phyloP scores from a whole-genome alignment of 2,888 invertebrate species.

The Clistopyga incitator region DNA sequence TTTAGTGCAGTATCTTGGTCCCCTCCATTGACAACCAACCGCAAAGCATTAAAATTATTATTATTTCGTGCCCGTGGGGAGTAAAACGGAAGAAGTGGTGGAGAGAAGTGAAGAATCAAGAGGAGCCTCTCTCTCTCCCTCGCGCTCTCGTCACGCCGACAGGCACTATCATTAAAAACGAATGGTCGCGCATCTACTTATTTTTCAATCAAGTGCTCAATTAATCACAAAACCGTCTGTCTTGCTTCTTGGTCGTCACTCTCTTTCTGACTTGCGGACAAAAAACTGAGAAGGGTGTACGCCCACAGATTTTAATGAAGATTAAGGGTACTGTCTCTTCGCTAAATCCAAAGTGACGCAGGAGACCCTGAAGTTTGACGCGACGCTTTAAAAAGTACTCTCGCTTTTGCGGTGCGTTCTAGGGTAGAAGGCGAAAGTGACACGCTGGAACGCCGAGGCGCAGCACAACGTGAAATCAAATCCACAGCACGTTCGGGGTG shows the following conservation, averaged over 20 bases:
- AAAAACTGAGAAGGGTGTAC: conserved; percentile 44
- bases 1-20: not conserved
- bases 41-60: conserved; percentile 58
- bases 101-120: conserved; percentile 7
- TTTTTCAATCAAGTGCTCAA: conserved; percentile 74
- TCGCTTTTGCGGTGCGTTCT: conserved; percentile 55
- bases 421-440: conserved; percentile 5
- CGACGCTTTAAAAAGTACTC: conserved; percentile 56
- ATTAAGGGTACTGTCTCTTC: conserved; percentile 65
- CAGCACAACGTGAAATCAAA: conserved; percentile 44
- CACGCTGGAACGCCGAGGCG: not conserved
- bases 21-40: conserved; percentile 39
- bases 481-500: conserved; percentile 24
- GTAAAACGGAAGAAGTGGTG: conserved; percentile 31
- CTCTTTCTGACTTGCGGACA: conserved; percentile 21
- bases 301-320: conserved; percentile 72
- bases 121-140: conserved; percentile 3
- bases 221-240: conserved; percentile 72
- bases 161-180: conserved; percentile 66
- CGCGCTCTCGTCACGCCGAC: conserved; percentile 50
- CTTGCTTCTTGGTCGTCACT: conserved; percentile 45
- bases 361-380: conserved; percentile 31
- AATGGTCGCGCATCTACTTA: conserved; percentile 71
- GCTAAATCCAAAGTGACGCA: conserved; percentile 35
- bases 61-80: conserved; percentile 33